These are phyloP conservation scores for Micromesistius poutassou DNA, from an alignment of 2,797 vertebrate species.

Conservation along the genomic window DNA sequence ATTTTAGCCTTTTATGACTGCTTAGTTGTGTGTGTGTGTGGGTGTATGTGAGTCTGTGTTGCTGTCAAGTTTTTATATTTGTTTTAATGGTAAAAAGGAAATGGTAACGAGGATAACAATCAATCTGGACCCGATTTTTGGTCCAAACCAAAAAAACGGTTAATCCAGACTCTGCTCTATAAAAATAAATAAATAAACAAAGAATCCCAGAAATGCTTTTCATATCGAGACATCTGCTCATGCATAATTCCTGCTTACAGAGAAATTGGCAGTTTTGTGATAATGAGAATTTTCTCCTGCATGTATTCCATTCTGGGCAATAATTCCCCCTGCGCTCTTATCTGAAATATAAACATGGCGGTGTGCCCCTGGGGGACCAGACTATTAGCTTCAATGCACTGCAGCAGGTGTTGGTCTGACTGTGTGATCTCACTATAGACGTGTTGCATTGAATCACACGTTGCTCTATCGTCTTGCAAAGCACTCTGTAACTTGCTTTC, in stretches of 20 bases:
- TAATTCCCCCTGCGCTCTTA: slow-evolving; percentile 61
- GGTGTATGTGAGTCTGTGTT: slow-evolving; percentile 3
- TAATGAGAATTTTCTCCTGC: slow-evolving; percentile 59
- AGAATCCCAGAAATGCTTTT: slow-evolving; percentile 40
- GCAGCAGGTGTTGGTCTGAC: not conserved
- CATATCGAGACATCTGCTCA: slow-evolving; percentile 69
- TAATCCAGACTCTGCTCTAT: slow-evolving; percentile 38
- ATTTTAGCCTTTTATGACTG: slow-evolving; percentile 13
- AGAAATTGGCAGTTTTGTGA: slow-evolving; percentile 61
- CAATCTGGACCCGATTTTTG: slow-evolving; percentile 25
- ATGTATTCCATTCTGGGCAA: slow-evolving; percentile 59
- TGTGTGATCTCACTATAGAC: not conserved
- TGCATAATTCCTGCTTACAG: slow-evolving; percentile 73
- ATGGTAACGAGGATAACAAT: slow-evolving; percentile 33
- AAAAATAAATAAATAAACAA: slow-evolving; percentile 20
- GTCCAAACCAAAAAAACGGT: slow-evolving; percentile 35
- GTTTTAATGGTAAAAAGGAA: slow-evolving; percentile 40
- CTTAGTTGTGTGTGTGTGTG: not conserved
- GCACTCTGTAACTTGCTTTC: not conserved
- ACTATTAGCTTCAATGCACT: not conserved
- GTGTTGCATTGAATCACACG: too few relatives aligned
- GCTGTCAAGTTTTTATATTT: slow-evolving; percentile 26
- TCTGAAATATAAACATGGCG: slow-evolving; percentile 59
- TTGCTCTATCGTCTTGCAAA: too few relatives aligned
- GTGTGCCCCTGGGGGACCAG: not conserved